Base-by-base conservation (phyloP, 2,888 invertebrate species). In the Bugulina stolonifera region DNA sequence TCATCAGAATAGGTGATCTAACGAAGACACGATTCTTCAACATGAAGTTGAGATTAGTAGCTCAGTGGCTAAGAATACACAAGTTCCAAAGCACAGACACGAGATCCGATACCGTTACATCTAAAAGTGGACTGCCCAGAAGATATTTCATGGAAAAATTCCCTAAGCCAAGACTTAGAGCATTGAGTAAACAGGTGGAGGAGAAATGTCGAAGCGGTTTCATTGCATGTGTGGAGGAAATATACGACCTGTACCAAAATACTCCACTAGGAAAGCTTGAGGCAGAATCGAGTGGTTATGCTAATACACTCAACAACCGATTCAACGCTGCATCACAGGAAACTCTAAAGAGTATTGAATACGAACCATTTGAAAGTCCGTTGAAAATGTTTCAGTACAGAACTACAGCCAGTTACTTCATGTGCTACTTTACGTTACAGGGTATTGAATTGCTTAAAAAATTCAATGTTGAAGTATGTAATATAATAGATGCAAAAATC, bases 361-460 rank as follows among this genome's bases (percentile, higher is more conserved):
- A 71, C 23, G 64, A 73, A 32, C 77, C 76, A 1, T 77, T 78
- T 29, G 35, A 57, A 32, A 73, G 74, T 22, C 58, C 55, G 1
- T 54, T 75, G 25, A 79, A 79, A 32, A 71, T 76, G 32, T 80
- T 80, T 70, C 75, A 74, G 23, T 79, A 74, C 71, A 71, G 78
- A 34, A 76, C 76, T 3, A 78, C 81, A 0, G 80, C 79, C 0
- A 64, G 29, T 5, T 64, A 64, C 34, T 64, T 25, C 34, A 27
- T 64, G 29, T 64, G 64, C 34, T 64, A 32, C n/a, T 64, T 64
- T 14, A 32, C 64, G 2, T 10, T 64, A 32, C 29, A 64, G 32
- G 27, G 34, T 25, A n/a, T 32, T 10, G 32, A 64, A 27, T 1
- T 64, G 0, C 73, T 81, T n/a, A 71, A 72, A 29, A 74, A 75